Conservation (phyloP, 2,888 invertebrate genomes). For the Arge pagana region DNA sequence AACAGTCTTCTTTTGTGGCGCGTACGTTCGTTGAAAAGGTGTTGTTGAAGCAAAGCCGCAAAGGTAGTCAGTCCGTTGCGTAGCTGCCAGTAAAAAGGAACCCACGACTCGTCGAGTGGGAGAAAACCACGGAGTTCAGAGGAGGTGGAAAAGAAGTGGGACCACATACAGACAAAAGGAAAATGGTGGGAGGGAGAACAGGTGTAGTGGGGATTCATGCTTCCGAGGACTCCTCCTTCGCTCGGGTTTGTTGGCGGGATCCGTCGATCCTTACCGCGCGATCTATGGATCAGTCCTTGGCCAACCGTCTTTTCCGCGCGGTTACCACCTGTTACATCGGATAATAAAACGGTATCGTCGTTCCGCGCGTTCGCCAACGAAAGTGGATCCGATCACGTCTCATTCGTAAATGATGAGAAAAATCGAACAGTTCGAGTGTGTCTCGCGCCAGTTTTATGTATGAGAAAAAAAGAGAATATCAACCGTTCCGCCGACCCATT, state of each 20-base stretch:
- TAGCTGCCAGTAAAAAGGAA: too few relatives aligned
- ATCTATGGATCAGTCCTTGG: conserved; percentile 45
- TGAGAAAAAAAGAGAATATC: too few relatives aligned
- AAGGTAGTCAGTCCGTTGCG: too few relatives aligned
- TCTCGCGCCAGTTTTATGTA: too few relatives aligned
- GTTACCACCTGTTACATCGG: conserved; percentile 9
- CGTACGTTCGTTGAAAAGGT: too few relatives aligned
- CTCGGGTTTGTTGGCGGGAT: conserved; percentile 29
- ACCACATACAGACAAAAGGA: conserved; percentile 26
- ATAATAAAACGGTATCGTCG: not conserved
- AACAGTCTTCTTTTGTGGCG: too few relatives aligned
- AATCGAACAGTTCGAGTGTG: too few relatives aligned
- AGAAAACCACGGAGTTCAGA: not conserved
- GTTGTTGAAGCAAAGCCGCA: too few relatives aligned
- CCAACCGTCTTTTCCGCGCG: conserved; percentile 37
- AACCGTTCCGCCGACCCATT: too few relatives aligned
- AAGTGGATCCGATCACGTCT: too few relatives aligned
- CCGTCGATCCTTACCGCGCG: conserved; percentile 34
- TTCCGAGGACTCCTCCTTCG: conserved; percentile 33
- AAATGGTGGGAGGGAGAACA: conserved; percentile 37
- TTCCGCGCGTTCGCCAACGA: not conserved
- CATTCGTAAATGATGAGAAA: too few relatives aligned
- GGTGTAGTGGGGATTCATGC: conserved; percentile 39
- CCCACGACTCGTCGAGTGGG: too few relatives aligned
- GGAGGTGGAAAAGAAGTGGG: conserved; percentile 22